Conservation (phyloP, 2,888 invertebrate genomes). For the Platypus cylindrus region DNA sequence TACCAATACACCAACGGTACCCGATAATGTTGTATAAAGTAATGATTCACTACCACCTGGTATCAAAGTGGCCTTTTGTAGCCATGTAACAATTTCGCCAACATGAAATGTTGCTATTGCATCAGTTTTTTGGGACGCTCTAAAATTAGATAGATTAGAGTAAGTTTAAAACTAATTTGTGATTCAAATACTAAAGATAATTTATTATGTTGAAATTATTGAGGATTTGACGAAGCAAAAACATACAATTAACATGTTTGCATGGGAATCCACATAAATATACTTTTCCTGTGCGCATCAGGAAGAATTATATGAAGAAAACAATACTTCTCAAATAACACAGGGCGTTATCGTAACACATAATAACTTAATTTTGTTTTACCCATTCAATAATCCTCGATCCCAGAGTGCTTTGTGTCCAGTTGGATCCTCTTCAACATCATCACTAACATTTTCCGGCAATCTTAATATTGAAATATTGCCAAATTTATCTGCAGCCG, state of each 20-base stretch:
- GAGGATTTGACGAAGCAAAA: not conserved
- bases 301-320: conserved; percentile 13
- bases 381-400: conserved; percentile 40
- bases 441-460: conserved; percentile 86
- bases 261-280: conserved; percentile 13
- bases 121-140: conserved; percentile 96
- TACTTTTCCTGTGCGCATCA: conserved; percentile 16
- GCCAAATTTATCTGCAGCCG: conserved; percentile 95
- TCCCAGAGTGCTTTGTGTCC: conserved; percentile 97
- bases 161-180: not conserved
- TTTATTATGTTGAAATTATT: not conserved
- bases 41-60: conserved; percentile 96
- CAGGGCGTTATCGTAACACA: too few species aligned
- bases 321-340: conserved; percentile 15
- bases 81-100: conserved; percentile 90
- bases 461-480: conserved; percentile 76
- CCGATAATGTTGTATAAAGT: conserved; percentile 91
- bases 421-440: conserved; percentile 98
- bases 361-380: conserved; percentile 1
- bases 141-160: too few species aligned
- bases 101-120: conserved; percentile 87
- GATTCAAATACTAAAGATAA: not conserved
- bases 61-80: conserved; percentile 83
- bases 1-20: conserved; percentile 83
- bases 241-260: conserved; percentile 10